Conservation (phyloP, 1,140 invertebrate genomes). For the Tetramorium parvispinum region DNA sequence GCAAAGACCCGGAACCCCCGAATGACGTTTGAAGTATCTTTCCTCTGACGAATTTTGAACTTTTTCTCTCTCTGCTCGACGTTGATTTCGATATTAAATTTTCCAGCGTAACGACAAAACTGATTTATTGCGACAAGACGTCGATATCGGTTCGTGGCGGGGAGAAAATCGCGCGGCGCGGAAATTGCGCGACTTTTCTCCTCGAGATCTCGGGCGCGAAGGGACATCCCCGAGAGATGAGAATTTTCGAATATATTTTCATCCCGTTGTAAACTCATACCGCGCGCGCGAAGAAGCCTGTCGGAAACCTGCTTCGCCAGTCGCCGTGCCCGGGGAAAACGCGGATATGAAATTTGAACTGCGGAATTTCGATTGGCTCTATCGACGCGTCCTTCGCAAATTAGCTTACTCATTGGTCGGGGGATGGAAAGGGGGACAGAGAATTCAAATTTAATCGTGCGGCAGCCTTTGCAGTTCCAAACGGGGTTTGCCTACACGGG, state of each 20-base stretch:
- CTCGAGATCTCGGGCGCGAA: constrained; percentile 14
- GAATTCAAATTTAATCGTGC: constrained; percentile 80
- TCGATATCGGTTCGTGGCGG: constrained; percentile 33
- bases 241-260: constrained; percentile 57
- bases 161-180: constrained; percentile 37
- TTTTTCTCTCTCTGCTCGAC: neutral
- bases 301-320: constrained; percentile 21
- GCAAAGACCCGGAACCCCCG: neutral
- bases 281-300: constrained; percentile 3
- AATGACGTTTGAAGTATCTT: neutral
- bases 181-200: constrained; percentile 55
- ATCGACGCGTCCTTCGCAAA: constrained; percentile 67
- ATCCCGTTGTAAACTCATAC: constrained; percentile 43
- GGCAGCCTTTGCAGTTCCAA: constrained; percentile 56
- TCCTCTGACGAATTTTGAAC: constrained; percentile 6
- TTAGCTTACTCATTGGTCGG: constrained; percentile 59
- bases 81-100: constrained; percentile 56
- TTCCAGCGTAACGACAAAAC: constrained; percentile 45
- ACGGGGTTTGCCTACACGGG: constrained; percentile 58
- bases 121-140: constrained; percentile 53
- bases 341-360: constrained; percentile 53
- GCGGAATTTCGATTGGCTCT: constrained; percentile 68
- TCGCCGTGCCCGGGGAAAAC: constrained; percentile 25
- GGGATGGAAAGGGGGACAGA: constrained; percentile 19
- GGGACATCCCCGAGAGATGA: constrained; percentile 43